phyloP scores from a whole-genome alignment of 2,113 vertebrate species.

The Leptobrachium ailaonicum region DNA sequence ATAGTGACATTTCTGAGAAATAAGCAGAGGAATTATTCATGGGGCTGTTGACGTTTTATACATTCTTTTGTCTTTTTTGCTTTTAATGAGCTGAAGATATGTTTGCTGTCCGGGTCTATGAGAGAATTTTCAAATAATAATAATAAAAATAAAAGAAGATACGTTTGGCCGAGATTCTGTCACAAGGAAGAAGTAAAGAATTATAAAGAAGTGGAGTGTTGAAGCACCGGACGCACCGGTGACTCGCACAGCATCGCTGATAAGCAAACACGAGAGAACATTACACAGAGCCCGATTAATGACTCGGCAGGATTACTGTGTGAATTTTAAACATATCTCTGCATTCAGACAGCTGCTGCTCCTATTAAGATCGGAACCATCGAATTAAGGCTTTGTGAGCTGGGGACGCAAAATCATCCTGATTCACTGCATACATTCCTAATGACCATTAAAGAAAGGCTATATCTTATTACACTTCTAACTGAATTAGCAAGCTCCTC shows the following conservation, averaged over 20 bases:
- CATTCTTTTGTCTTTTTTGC: too few relatives aligned
- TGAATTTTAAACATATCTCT: constrained; percentile 26
- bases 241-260: constrained; percentile 9
- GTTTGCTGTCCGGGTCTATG: background rate
- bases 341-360: constrained; percentile 48
- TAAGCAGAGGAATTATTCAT: too few relatives aligned
- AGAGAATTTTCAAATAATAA: too few relatives aligned
- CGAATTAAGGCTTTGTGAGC: constrained; percentile 46
- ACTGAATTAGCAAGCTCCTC: constrained; percentile 53
- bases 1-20: too few relatives aligned
- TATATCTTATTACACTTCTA: constrained; percentile 54
- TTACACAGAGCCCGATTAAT: constrained; percentile 15
- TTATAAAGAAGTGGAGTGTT: too few relatives aligned
- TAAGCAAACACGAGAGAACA: constrained; percentile 43
- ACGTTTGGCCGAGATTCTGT: background rate
- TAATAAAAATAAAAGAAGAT: background rate
- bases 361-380: constrained; percentile 40
- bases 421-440: constrained; percentile 48
- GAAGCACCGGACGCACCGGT: too few relatives aligned
- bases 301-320: constrained; percentile 23
- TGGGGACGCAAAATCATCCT: constrained; percentile 19
- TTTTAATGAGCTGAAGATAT: too few relatives aligned
- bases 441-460: constrained; percentile 48
- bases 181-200: background rate
- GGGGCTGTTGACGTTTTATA: too few relatives aligned